Evolutionary conservation across 2,113 vertebrate species (phyloP).

Genomic region (Acrocephalus kingi): DNA sequence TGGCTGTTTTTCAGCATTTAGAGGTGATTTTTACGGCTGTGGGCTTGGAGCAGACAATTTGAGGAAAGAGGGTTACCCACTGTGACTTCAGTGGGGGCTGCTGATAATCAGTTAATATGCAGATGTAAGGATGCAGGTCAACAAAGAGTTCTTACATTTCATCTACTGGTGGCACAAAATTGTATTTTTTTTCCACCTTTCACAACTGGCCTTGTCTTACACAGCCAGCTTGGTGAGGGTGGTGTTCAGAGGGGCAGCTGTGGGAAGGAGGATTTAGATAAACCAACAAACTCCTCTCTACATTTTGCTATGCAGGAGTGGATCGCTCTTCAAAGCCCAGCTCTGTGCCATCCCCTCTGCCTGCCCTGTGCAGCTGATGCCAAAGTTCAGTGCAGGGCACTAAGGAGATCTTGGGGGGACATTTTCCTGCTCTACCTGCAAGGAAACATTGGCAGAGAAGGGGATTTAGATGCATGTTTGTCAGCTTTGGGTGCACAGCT

Average conservation of each 20-base stretch:
- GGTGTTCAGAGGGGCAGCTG: not conserved
- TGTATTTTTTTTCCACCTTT: not conserved
- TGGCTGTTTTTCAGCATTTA: not conserved
- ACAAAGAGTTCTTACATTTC: not conserved
- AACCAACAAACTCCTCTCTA: not conserved
- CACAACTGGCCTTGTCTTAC: not conserved
- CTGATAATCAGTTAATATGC: not conserved
- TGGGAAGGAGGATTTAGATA: not conserved
- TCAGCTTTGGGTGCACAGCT: not conserved
- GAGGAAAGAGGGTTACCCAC: not conserved
- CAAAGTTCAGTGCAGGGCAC: not conserved
- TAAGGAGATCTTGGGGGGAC: not conserved
- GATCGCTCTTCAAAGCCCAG: not conserved
- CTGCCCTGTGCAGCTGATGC: not conserved
- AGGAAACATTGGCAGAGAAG: not conserved
- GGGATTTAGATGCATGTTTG: accelerated
- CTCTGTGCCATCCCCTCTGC: not conserved
- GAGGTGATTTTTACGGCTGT: not conserved
- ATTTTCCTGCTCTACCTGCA: not conserved
- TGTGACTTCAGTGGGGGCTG: not conserved
- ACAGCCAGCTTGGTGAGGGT: not conserved
- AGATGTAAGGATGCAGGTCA: not conserved
- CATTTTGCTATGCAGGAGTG: accelerated
- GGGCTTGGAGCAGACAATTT: not conserved
- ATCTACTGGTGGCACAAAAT: not conserved